A percentile compares a stretch with the other conserved stretches of the same genome.
Conservation (phyloP, 1,140 invertebrate genomes). For the Papilio machaon region DNA sequence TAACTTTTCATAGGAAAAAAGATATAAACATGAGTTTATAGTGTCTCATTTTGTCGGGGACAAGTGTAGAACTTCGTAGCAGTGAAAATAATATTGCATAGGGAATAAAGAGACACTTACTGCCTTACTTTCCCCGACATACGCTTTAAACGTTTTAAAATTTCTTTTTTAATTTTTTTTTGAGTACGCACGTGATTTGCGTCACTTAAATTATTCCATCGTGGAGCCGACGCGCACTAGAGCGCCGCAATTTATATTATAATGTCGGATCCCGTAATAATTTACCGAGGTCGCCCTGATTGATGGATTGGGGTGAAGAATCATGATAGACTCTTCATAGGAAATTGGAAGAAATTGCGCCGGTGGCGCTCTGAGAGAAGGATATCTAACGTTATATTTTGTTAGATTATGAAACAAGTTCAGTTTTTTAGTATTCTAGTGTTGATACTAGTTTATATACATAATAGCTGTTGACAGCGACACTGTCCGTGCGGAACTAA, state of each 20-base stretch:
- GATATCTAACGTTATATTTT: not conserved
- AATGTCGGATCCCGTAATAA: constrained; percentile 42
- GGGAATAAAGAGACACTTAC: no score
- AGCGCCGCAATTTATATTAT: constrained; percentile 47
- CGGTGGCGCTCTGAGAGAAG: not conserved
- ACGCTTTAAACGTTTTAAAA: not conserved
- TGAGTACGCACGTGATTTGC: not conserved
- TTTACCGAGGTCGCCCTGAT: constrained; percentile 42
- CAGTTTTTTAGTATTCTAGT: no score
- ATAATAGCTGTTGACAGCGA: no score
- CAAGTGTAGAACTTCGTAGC: no score
- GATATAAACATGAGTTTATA: no score
- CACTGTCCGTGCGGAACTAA: no score
- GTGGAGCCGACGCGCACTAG: constrained; percentile 30
- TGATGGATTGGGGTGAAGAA: constrained; percentile 44
- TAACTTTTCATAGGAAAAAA: no score
- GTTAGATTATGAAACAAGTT: no score
- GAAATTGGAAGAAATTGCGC: constrained; percentile 29
- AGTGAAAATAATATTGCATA: no score
- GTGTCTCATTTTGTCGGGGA: no score
- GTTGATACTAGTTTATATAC: not conserved
- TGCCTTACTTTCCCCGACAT: not conserved
- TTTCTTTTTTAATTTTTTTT: not conserved
- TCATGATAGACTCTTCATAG: constrained; percentile 18
- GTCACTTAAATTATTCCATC: constrained; percentile 38